Base-by-base conservation (phyloP, 2,113 vertebrate species). In the Mixornis gularis region DNA sequence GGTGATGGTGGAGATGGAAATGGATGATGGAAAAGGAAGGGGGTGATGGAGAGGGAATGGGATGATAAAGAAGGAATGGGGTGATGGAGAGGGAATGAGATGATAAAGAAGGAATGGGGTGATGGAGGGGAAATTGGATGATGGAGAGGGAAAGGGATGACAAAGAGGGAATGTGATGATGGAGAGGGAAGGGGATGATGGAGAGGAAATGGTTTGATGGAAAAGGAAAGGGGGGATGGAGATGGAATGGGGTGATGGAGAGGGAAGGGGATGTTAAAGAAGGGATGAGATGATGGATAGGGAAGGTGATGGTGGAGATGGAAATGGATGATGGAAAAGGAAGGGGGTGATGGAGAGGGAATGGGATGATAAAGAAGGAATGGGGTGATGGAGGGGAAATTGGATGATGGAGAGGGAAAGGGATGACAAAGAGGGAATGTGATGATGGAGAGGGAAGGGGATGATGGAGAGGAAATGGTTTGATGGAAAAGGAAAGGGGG, bases 1-100 rank as follows among this genome's bases (percentile, higher is more conserved):
- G 0, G 4, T 6, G 19, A 8, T 16, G 41, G 49, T 25, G 2
- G 2, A 51, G 3, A 21, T 1, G 32, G 6, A 17, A n/a, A n/a
- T n/a, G n/a, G 48, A 48, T 7, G 43, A n/a, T 56, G 9, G 24
- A 41, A 27, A 48, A 7, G 13, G 48, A 17, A 11, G 8, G 30
- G 59, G 9, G 26, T 38, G 36, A 13, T n/a, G 24, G 10, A 77
- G 27, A 19, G 12, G 11, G 36, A 17, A n/a, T 0, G 5, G 13
- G 30, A 34, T 17, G 74, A 22, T 17, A 7, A 19, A 58, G 19
- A 53, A 29, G 53, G 12, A 21, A 55, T 3, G 17, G 6, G 52
- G 32, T 12, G 52, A 17, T 17, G 10, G 17, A 53, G 3, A 27
- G 8, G 41, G n/a, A 26, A 26, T 1, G 1, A 5, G 30, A 34